Evolutionary conservation across 2,888 invertebrate genomes (phyloP).

Genomic region (Drosophila robusta): DNA sequence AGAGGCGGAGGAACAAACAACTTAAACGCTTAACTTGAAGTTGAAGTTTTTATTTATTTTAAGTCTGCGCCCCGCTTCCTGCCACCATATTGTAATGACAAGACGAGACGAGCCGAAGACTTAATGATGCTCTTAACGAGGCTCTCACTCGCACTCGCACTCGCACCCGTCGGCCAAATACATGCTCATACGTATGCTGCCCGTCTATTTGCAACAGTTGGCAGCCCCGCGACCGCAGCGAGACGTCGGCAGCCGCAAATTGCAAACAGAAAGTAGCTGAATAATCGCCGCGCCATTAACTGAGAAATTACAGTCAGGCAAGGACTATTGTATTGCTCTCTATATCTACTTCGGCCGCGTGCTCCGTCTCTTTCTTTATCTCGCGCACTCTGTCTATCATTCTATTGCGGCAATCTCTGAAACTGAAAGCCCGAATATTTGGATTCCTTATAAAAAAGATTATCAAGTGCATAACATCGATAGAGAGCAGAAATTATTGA

Average conservation of each 20-base stretch:
- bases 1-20: slow-evolving; percentile 76
- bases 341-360: neutral
- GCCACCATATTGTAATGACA: slow-evolving; percentile 44
- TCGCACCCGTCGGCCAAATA: slow-evolving; percentile 5
- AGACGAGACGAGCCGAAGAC: slow-evolving; percentile 42
- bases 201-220: slow-evolving; percentile 58
- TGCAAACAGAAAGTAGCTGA: slow-evolving; percentile 62
- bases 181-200: slow-evolving; percentile 26
- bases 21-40: slow-evolving; percentile 74
- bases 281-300: slow-evolving; percentile 58
- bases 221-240: slow-evolving; percentile 24
- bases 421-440: no score
- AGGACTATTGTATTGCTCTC: slow-evolving; percentile 39
- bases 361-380: neutral
- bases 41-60: slow-evolving; percentile 78
- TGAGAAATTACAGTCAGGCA: slow-evolving; percentile 53
- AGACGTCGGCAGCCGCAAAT: slow-evolving; percentile 46
- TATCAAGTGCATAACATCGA: no score
- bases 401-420: no score
- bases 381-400: neutral
- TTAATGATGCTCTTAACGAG: slow-evolving; percentile 71
- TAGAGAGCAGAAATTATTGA: no score
- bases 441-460: no score
- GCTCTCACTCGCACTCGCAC: slow-evolving; percentile 46
- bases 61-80: slow-evolving; percentile 60